A percentile compares a stretch with the other conserved stretches of the same genome.
Evolutionary conservation across 1,140 invertebrate genomes (phyloP).

Genomic region (Drosophila auraria): DNA sequence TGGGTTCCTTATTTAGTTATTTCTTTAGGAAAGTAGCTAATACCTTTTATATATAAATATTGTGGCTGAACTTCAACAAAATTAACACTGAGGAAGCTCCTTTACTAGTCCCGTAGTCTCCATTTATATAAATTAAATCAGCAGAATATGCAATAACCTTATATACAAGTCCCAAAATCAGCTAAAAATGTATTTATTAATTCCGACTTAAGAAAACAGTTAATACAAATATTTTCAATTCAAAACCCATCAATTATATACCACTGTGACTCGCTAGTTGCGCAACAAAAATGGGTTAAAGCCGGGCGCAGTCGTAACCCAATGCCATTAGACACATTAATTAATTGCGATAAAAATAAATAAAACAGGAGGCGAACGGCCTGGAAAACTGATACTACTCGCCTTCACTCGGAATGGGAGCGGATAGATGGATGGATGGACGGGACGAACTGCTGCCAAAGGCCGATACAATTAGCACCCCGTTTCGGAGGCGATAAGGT

Average conservation of each 20-base stretch:
- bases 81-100: too few relatives aligned
- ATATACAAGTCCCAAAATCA: too few relatives aligned
- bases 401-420: constrained; percentile 30
- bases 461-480: constrained; percentile 68
- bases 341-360: constrained; percentile 73
- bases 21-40: too few relatives aligned
- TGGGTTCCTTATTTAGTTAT: too few relatives aligned
- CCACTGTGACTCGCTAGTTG: constrained; percentile 11
- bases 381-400: constrained; percentile 51
- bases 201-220: too few relatives aligned
- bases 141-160: too few relatives aligned
- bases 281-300: constrained; percentile 55
- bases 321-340: constrained; percentile 76
- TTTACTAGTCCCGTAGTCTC: too few relatives aligned
- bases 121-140: too few relatives aligned
- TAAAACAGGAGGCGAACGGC: constrained; percentile 33
- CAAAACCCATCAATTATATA: too few relatives aligned
- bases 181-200: too few relatives aligned
- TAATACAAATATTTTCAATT: neutral
- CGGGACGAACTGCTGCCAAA: constrained; percentile 50
- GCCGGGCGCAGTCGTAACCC: constrained; percentile 31
- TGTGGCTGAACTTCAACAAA: too few relatives aligned
- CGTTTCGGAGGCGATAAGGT: constrained; percentile 69
- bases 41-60: too few relatives aligned
- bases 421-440: constrained; percentile 15